phyloP scores from a whole-genome alignment of 2,797 vertebrate species.

The Pogonophryne albipinna region DNA sequence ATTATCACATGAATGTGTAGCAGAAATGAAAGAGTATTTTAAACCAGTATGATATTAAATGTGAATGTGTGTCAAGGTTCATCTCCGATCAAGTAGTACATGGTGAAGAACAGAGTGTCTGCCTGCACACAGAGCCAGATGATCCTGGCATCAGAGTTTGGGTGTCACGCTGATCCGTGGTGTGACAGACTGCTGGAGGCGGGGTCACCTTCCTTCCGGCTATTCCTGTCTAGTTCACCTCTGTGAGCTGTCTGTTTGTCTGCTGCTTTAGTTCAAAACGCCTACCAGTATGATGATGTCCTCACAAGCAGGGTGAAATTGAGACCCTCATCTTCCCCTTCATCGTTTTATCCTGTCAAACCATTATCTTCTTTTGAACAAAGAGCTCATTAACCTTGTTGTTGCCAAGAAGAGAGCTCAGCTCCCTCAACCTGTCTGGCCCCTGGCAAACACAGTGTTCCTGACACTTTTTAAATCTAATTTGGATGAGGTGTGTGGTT shows the following conservation, averaged over 20 bases:
- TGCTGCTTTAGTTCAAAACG: conserved; percentile 9
- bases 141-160: conserved; percentile 35
- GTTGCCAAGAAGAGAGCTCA: conserved; percentile 32
- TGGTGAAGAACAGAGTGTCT: conserved; percentile 18
- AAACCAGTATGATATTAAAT: not conserved
- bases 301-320: not conserved
- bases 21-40: not conserved
- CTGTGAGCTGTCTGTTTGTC: conserved; percentile 29
- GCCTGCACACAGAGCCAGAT: conserved; percentile 8
- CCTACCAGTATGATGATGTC: conserved; percentile 17
- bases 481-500: conserved; percentile 39
- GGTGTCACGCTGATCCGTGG: conserved; percentile 43
- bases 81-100: not conserved
- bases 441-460: conserved; percentile 34
- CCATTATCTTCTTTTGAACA: not conserved
- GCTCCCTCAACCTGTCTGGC: conserved; percentile 4
- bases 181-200: conserved; percentile 55
- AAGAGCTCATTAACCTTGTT: conserved; percentile 24
- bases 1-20: not conserved
- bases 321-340: not conserved
- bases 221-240: conserved; percentile 47
- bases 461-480: conserved; percentile 54
- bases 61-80: conserved; percentile 43
- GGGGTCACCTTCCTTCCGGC: conserved; percentile 61
- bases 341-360: conserved; percentile 4